A percentile compares a stretch with the other conserved stretches of the same genome.
Evolutionary conservation across 2,113 vertebrate genomes (phyloP).

Genomic region (Sinocyclocheilus maitianheensis): DNA sequence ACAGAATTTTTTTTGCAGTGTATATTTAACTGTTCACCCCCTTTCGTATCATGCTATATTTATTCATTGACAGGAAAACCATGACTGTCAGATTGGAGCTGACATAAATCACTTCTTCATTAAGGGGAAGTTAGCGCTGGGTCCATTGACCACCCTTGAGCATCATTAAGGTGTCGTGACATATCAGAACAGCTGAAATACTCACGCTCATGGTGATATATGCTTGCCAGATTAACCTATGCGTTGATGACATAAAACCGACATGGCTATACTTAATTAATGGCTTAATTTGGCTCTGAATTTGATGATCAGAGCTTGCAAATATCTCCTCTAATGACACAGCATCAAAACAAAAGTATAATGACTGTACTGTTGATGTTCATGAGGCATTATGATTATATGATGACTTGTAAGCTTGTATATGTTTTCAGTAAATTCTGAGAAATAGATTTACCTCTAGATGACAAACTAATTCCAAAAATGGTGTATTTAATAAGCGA

Average conservation of each 20-base stretch:
- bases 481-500: too few species aligned
- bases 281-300: background rate
- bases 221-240: background rate
- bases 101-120: background rate
- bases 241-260: background rate
- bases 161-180: background rate
- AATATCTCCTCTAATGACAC: background rate
- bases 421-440: background rate
- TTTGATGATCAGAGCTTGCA: background rate
- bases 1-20: background rate
- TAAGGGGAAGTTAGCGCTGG: background rate
- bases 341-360: background rate
- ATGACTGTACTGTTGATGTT: background rate
- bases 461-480: too few species aligned
- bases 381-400: background rate
- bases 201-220: background rate
- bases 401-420: background rate
- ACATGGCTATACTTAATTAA: background rate
- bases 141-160: background rate
- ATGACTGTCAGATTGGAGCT: background rate
- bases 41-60: background rate
- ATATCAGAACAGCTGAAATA: too few species aligned
- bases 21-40: background rate
- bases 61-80: background rate
- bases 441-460: too few species aligned